These are phyloP conservation scores for Erpetoichthys calabaricus DNA, from an alignment of 2,797 vertebrate genomes.

Conservation along the genomic window DNA sequence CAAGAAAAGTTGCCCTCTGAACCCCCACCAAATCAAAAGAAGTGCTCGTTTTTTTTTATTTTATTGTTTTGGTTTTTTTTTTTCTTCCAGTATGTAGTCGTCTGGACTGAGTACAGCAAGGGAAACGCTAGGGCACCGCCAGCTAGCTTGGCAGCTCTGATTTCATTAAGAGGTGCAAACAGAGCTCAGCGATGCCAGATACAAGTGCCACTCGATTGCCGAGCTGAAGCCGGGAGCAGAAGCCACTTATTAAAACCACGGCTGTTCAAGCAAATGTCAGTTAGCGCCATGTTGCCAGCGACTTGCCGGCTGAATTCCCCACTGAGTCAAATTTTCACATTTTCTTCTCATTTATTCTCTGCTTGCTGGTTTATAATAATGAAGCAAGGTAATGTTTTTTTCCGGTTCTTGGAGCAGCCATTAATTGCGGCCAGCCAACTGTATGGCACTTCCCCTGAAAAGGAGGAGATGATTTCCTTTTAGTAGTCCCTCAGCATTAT, in stretches of 20 bases:
- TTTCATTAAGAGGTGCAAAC: conserved; percentile 53
- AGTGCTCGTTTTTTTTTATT: conserved; percentile 17
- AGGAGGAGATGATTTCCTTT: too few species aligned
- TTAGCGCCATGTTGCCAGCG: conserved; percentile 29
- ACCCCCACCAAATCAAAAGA: conserved; percentile 2
- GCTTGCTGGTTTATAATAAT: conserved; percentile 17
- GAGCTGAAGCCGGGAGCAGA: conserved; percentile 45
- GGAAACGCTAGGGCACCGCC: conserved; percentile 43
- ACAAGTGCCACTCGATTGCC: conserved; percentile 32
- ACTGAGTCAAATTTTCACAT: conserved; percentile 37
- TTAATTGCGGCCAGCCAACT: not conserved
- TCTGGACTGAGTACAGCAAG: conserved; percentile 18
- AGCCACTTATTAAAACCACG: conserved; percentile 46
- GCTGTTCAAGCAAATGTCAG: conserved; percentile 54
- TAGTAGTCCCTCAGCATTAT: too few species aligned
- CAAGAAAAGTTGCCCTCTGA: conserved; percentile 5
- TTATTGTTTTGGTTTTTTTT: conserved; percentile 20
- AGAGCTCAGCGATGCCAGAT: conserved; percentile 30
- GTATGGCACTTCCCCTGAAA: not conserved
- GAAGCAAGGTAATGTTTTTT: conserved; percentile 21
- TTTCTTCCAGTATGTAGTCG: conserved; percentile 9
- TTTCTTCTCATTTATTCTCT: conserved; percentile 29
- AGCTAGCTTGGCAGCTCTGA: conserved; percentile 31
- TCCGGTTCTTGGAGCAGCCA: not conserved
- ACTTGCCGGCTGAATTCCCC: conserved; percentile 33